Percentiles rank a stretch among this genome's conserved stretches.
These are phyloP conservation scores for Plagodis dolabraria DNA, from an alignment of 2,888 invertebrate genomes.

Conservation along the genomic window DNA sequence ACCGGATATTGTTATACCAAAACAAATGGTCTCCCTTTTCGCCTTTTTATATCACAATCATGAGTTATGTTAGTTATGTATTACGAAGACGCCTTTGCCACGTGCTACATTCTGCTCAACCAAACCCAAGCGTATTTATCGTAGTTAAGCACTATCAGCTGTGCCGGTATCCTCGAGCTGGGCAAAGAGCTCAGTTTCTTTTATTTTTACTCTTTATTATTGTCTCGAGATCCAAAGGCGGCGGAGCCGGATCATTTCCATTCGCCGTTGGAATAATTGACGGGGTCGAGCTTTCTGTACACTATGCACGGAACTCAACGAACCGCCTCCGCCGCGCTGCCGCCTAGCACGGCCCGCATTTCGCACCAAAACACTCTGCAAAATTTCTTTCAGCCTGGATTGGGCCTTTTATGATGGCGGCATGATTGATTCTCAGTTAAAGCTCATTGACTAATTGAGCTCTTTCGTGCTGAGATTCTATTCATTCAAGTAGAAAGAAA, in stretches of 20 bases:
- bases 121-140: constrained; percentile 8
- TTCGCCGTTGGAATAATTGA: constrained; percentile 63
- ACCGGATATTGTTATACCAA: constrained; percentile 75
- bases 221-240: constrained; percentile 46
- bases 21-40: constrained; percentile 76
- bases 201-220: constrained; percentile 54
- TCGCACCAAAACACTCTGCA: constrained; percentile 23
- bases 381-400: constrained; percentile 30
- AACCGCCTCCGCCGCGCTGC: constrained; percentile 4
- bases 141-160: constrained; percentile 36
- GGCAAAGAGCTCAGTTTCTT: constrained; percentile 41
- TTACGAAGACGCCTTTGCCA: constrained; percentile 52
- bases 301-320: constrained; percentile 37
- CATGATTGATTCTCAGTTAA: constrained; percentile 31
- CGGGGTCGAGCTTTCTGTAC: constrained; percentile 52
- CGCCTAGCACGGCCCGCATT: constrained; percentile 18
- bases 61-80: constrained; percentile 73
- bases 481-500: constrained; percentile 4
- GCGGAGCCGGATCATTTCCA: constrained; percentile 47
- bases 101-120: constrained; percentile 57
- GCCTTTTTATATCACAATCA: constrained; percentile 68
- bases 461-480: constrained; percentile 18
- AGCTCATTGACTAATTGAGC: constrained; percentile 32
- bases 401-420: constrained; percentile 26
- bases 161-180: constrained; percentile 46